These are phyloP conservation scores for Hypomecis atomaria DNA, from an alignment of 2,888 invertebrate genomes.

Conservation along the genomic window DNA sequence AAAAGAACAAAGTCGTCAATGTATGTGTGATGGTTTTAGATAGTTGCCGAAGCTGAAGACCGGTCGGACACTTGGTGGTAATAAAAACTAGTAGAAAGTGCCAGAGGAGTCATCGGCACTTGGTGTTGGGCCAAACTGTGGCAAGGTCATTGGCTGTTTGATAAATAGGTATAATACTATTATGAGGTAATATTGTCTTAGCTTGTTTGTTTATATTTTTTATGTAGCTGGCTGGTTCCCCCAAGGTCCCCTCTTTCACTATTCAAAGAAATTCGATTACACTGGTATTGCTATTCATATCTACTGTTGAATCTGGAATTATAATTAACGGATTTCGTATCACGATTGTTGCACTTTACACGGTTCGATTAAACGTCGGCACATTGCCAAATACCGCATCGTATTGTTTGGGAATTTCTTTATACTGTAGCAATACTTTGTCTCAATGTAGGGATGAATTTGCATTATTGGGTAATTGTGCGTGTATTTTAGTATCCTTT, in stretches of 20 bases:
- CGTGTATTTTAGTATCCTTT: conserved; percentile 28
- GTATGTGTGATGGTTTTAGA: conserved; percentile 44
- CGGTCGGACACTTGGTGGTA: conserved; percentile 40
- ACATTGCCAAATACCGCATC: conserved; percentile 38
- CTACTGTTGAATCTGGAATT: conserved; percentile 14
- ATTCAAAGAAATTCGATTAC: background rate
- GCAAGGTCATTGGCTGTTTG: conserved; percentile 78
- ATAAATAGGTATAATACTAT: conserved; percentile 68
- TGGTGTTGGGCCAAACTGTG: conserved; percentile 76
- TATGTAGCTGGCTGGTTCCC: conserved; percentile 29
- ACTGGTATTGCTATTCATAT: conserved; percentile 21
- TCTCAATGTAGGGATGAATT: conserved; percentile 34
- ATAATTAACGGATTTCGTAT: conserved; percentile 28
- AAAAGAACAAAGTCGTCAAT: conserved; percentile 48
- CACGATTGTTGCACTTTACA: conserved; percentile 30
- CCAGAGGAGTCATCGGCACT: conserved; percentile 78
- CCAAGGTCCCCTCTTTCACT: background rate
- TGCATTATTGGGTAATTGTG: conserved; percentile 35
- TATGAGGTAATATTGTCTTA: conserved; percentile 65
- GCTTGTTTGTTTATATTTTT: conserved; percentile 75
- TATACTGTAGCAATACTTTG: conserved; percentile 37
- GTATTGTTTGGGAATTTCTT: conserved; percentile 38
- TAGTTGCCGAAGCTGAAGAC: conserved; percentile 36
- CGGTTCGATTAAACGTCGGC: conserved; percentile 33
- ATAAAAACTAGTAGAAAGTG: conserved; percentile 78